Base-by-base conservation (phyloP, 2,113 vertebrate species). In the Megaleporinus macrocephalus region DNA sequence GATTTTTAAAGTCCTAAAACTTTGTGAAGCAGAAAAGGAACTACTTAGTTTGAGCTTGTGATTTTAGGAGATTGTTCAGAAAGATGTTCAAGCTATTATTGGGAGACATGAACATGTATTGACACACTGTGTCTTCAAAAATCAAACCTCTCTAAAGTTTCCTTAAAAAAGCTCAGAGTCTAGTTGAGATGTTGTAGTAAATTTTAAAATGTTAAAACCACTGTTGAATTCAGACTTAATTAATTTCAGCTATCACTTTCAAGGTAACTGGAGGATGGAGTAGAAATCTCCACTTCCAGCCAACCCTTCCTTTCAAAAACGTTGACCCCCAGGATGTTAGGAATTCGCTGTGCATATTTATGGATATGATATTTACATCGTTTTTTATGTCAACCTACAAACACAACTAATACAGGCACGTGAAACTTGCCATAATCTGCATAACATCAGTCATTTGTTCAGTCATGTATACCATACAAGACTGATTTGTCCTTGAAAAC, bases 381-480 rank as follows among this genome's bases (percentile, higher is more conserved):
- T 74, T 62, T 73, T 47, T 66, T 80, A 73, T 62, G 36, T 80
- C 59, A 24, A 16, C 59, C 47, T 33, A 77, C 27, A 72, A 78
- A 65, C 51, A 47, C 59, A 29, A 29, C 47, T 66, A 65, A 69
- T 62, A 53, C 27, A 51, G 36, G 12, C 44, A 61, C 26, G 12
- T 73, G 49, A 78, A 66, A 41, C 57, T 78, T 55, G 55, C 16
- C 69, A 68, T 18, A 53, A 15, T 3, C 24, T 13, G 20, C 29
- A 74, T 24, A 59, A 27, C 51, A 79, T 41, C 18, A 77, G 36
- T 49, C n/a, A n/a, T 65, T 49, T 41, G 49, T 59, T 33, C 30
- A 41, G 9, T 49, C 16, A 44, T 36, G 13, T 13, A 16, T 33
- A 26, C 47, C 30, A 57, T 24, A 51, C 41, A 29, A 47, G 22